phyloP scores from a whole-genome alignment of 2,888 invertebrate genomes.

The Xestobium rufovillosum region DNA sequence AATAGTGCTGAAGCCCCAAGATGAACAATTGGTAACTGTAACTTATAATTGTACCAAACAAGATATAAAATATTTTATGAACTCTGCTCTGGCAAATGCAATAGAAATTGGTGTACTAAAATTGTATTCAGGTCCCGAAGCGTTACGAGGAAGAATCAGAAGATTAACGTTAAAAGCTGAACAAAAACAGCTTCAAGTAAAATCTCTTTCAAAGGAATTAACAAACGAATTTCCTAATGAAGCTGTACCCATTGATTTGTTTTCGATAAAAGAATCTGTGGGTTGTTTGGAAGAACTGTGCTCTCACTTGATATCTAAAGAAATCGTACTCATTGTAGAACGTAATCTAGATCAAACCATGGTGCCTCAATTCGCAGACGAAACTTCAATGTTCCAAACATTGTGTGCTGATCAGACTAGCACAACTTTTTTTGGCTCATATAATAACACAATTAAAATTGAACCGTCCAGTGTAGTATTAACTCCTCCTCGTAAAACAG shows the following conservation, averaged over 20 bases:
- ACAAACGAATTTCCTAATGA: conserved; percentile 31
- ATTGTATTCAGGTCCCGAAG: conserved; percentile 37
- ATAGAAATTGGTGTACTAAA: conserved; percentile 36
- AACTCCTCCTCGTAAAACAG: conserved; percentile 26
- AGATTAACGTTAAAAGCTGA: conserved; percentile 29
- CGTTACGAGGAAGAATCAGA: conserved; percentile 35
- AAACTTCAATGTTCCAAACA: conserved; percentile 36
- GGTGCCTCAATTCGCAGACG: conserved; percentile 32
- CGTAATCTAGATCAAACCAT: conserved; percentile 36
- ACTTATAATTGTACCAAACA: conserved; percentile 32
- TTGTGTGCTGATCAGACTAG: conserved; percentile 28
- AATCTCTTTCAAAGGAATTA: conserved; percentile 27
- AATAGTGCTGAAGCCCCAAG: conserved; percentile 33
- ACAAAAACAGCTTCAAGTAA: conserved; percentile 26
- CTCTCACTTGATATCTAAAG: conserved; percentile 31
- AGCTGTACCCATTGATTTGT: conserved; percentile 32
- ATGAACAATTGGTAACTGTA: conserved; percentile 31
- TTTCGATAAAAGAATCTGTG: conserved; percentile 32
- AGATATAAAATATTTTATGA: conserved; percentile 31
- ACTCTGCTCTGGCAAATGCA: conserved; percentile 20
- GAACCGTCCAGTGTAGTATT: conserved; percentile 29
- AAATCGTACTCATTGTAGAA: conserved; percentile 38
- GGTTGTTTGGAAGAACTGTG: conserved; percentile 30
- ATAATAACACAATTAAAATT: conserved; percentile 20
- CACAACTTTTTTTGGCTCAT: conserved; percentile 17